Base-by-base conservation (phyloP, 2,113 vertebrate species). In the Notothenia coriiceps region DNA sequence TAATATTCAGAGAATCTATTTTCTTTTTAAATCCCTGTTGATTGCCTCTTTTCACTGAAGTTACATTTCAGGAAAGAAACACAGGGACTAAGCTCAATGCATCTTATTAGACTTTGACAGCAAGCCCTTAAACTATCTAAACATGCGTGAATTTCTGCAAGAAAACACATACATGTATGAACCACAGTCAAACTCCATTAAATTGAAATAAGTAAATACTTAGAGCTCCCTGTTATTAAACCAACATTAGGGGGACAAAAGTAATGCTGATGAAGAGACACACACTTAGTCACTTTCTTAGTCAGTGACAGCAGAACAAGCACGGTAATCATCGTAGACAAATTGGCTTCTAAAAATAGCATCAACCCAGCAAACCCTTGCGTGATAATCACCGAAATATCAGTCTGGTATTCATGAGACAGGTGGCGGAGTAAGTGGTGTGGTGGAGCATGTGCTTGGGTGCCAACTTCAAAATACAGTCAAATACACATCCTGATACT, bases 1-100 rank as follows among this genome's bases (percentile, higher is more conserved):
- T 89, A 87, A 93, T 88, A 95, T 91, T 92, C 88, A 87, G 66
- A 84, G 50, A 33, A 40, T 61, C 54, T 79, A 43, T 68, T 35
- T 43, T n/a, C 70, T 57, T 57, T 17, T 59, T 40, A 70, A 25
- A 90, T 88, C 82, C 86, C 68, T 51, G 66, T 79, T 69, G 61
- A 86, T 82, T 79, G 62, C 82, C 46, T 80, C 81, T 81, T 64
- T 87, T 82, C 79, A 83, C 63, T 77, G 65, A 77, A 56, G 66
- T 64, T 74, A 71, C 55, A 62, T 77, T 83, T 76, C 71, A 79
- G 52, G 40, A 70, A 74, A 71, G 11, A 79, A 47, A 67, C 59
- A 10, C 35, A 65, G 20, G 61, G 10, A 74, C 7, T 22, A 44
- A 52, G 13, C 14, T 61, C 11, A 7, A 51, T 52, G 70, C 77